A percentile compares a stretch with the other conserved stretches of the same genome.
Evolutionary conservation across 2,888 invertebrate genomes (phyloP).

Genomic region (Trichogramma evanescens): DNA sequence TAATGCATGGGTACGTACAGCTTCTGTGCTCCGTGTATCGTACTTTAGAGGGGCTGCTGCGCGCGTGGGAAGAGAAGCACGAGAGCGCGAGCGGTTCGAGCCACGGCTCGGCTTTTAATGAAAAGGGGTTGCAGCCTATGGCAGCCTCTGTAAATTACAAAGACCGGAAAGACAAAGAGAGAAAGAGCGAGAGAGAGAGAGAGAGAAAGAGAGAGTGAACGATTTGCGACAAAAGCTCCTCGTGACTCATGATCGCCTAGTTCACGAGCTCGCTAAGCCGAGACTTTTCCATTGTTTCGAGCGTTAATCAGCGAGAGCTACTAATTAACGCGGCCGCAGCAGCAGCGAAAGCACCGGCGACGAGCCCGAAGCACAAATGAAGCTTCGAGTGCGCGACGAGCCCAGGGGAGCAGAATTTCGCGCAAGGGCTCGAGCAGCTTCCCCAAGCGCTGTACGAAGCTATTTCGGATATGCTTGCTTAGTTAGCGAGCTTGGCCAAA

Average conservation of each 20-base stretch:
- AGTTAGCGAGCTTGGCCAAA: too few species aligned
- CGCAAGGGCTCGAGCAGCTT: too few species aligned
- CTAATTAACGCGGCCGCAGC: conserved; percentile 31
- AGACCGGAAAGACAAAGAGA: conserved; percentile 14
- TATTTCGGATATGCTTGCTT: too few species aligned
- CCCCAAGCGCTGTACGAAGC: too few species aligned
- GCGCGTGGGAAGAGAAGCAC: conserved; percentile 11
- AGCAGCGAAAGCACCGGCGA: conserved; percentile 2
- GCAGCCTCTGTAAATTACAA: conserved; percentile 13
- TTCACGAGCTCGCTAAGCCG: conserved; percentile 28
- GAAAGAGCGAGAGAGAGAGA: not conserved
- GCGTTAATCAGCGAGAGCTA: conserved; percentile 37
- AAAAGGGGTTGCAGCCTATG: conserved; percentile 19
- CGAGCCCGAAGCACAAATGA: conserved; percentile 32
- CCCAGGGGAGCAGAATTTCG: conserved; percentile 31
- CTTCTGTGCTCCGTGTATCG: conserved; percentile 20
- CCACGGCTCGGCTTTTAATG: conserved; percentile 2
- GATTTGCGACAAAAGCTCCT: conserved; percentile 32
- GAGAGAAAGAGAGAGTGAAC: conserved; percentile 12
- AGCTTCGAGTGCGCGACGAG: conserved; percentile 32
- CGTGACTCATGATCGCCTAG: conserved; percentile 34
- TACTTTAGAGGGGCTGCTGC: conserved; percentile 7
- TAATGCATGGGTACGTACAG: not conserved
- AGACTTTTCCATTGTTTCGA: conserved; percentile 41
- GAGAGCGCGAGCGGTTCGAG: conserved; percentile 13